Conservation (phyloP, 2,888 invertebrate species). For the Cabera pusaria region DNA sequence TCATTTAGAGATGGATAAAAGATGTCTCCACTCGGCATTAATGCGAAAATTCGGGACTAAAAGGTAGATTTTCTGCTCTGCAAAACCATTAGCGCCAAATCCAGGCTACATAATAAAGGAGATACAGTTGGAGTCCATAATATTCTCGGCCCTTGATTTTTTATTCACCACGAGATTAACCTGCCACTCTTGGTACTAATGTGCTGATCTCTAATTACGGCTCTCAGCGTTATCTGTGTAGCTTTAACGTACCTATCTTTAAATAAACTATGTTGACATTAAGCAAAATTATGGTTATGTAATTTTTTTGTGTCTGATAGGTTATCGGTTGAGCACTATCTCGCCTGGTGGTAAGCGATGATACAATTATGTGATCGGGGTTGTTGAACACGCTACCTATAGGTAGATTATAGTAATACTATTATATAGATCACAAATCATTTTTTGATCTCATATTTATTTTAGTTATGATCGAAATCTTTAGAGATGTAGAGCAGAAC, state of each 20-base stretch:
- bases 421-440: too few relatives aligned
- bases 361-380: too few relatives aligned
- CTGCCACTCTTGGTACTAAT: conserved; percentile 29
- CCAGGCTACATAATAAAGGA: conserved; percentile 21
- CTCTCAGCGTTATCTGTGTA: conserved; percentile 13
- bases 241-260: conserved; percentile 2
- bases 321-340: too few relatives aligned
- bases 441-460: too few relatives aligned
- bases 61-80: conserved; percentile 27
- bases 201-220: conserved; percentile 26
- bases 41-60: conserved; percentile 22
- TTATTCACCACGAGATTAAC: conserved; percentile 32
- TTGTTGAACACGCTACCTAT: too few relatives aligned
- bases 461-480: too few relatives aligned
- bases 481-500: too few relatives aligned
- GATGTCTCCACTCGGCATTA: conserved; percentile 16
- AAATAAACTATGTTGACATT: conserved; percentile 20
- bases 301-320: too few relatives aligned
- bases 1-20: conserved; percentile 22
- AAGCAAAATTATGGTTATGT: too few relatives aligned
- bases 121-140: conserved; percentile 18
- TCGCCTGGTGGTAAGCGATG: too few relatives aligned
- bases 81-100: conserved; percentile 29
- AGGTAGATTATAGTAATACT: too few relatives aligned
- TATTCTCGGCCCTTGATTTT: conserved; percentile 29